Conservation (phyloP, 2,888 invertebrate species). For the Calephelis perditalis region DNA sequence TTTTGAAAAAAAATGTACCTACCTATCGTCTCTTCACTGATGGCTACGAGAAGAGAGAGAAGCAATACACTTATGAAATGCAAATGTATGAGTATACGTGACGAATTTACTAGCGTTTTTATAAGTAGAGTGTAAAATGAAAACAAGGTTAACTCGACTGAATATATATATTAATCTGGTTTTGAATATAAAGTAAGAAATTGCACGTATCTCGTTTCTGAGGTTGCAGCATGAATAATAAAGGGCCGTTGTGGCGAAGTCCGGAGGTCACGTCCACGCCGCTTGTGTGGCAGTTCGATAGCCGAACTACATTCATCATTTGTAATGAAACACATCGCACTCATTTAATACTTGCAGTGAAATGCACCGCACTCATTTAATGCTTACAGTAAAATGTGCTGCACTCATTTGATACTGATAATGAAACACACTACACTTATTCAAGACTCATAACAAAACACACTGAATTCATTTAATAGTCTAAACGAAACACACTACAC, state of each 20-base stretch:
- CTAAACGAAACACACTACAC: too few species aligned
- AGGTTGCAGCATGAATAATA: conserved; percentile 53
- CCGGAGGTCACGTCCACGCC: conserved; percentile 61
- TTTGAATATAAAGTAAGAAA: conserved; percentile 36
- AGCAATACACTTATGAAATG: too few species aligned
- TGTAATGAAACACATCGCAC: conserved; percentile 2
- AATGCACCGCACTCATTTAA: conserved; percentile 19
- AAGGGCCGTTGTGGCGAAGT: conserved; percentile 48
- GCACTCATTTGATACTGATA: too few species aligned
- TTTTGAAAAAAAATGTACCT: too few species aligned
- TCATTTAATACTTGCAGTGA: conserved; percentile 16
- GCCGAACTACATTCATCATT: conserved; percentile 31
- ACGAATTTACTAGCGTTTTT: too few species aligned
- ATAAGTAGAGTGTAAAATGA: neutral
- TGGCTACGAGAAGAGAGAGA: too few species aligned
- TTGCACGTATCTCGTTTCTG: conserved; percentile 44
- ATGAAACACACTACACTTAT: too few species aligned
- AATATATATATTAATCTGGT: conserved; percentile 8
- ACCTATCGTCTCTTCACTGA: too few species aligned
- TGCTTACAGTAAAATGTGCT: too few species aligned
- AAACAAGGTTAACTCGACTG: neutral
- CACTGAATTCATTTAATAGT: too few species aligned
- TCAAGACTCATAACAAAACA: too few species aligned
- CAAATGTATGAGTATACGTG: too few species aligned
- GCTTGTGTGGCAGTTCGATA: conserved; percentile 53